Conservation (phyloP, 2,113 vertebrate species). For the Meriones unguiculatus region DNA sequence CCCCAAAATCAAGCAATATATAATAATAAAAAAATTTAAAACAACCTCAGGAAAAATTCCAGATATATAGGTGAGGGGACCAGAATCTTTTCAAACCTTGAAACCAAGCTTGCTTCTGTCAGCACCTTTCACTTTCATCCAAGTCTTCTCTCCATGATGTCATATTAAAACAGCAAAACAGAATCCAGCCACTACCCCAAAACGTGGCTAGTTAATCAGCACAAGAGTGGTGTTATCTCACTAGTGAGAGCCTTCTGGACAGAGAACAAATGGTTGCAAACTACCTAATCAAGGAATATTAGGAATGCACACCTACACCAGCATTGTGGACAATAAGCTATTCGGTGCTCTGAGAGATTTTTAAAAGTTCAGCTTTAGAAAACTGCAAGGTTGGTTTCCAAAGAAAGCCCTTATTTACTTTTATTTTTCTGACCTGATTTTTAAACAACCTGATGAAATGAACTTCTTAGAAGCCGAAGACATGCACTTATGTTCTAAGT, state of each 20-base stretch:
- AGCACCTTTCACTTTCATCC: background rate
- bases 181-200: background rate
- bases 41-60: conserved; percentile 11
- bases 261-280: background rate
- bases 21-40: background rate
- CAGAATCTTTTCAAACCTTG: conserved; percentile 33
- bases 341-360: background rate
- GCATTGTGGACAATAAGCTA: background rate
- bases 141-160: background rate
- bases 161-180: background rate
- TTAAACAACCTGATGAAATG: background rate
- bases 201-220: background rate
- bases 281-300: background rate
- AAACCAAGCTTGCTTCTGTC: conserved; percentile 2
- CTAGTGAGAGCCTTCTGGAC: background rate
- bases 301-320: background rate
- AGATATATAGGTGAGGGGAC: background rate
- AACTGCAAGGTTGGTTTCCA: conserved; percentile 43
- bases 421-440: conserved; percentile 28
- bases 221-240: background rate
- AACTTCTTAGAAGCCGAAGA: conserved; percentile 11
- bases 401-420: background rate
- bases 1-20: background rate
- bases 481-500: conserved; percentile 36
- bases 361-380: conserved; percentile 50